phyloP scores from a whole-genome alignment of 2,797 vertebrate genomes.

The Alosa sapidissima region DNA sequence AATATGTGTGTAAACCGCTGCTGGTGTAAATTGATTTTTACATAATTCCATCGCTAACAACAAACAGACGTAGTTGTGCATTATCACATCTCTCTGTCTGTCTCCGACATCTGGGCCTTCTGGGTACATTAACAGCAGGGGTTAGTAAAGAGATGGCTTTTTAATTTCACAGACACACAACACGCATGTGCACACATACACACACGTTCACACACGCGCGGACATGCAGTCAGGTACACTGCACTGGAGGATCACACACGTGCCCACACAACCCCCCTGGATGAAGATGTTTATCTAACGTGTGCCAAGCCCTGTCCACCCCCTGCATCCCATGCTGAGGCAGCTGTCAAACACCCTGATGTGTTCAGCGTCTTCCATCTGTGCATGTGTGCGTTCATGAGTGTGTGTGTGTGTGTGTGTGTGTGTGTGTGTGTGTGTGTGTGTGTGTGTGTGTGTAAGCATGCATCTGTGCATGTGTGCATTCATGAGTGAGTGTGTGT shows the following conservation, averaged over 20 bases:
- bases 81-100: conserved; percentile 60
- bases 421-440: conserved; percentile 50
- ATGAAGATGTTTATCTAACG: conserved; percentile 74
- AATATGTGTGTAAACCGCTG: no score
- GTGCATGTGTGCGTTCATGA: conserved; percentile 38
- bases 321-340: conserved; percentile 46
- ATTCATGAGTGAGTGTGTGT: conserved; percentile 40
- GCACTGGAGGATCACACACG: conserved; percentile 20
- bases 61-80: not conserved
- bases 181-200: conserved; percentile 41
- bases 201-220: not conserved
- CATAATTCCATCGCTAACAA: no score
- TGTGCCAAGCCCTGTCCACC: conserved; percentile 49
- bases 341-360: conserved; percentile 49
- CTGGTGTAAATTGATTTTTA: no score
- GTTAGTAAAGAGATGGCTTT: conserved; percentile 76
- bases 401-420: conserved; percentile 15
- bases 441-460: conserved; percentile 43
- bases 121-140: conserved; percentile 74
- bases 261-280: conserved; percentile 55
- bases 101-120: conserved; percentile 80
- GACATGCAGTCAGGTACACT: conserved; percentile 46
- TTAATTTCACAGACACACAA: conserved; percentile 68
- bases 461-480: not conserved
- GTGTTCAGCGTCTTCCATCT: conserved; percentile 56